Conservation (phyloP, 1,140 invertebrate genomes). For the Microplitis mediator region DNA sequence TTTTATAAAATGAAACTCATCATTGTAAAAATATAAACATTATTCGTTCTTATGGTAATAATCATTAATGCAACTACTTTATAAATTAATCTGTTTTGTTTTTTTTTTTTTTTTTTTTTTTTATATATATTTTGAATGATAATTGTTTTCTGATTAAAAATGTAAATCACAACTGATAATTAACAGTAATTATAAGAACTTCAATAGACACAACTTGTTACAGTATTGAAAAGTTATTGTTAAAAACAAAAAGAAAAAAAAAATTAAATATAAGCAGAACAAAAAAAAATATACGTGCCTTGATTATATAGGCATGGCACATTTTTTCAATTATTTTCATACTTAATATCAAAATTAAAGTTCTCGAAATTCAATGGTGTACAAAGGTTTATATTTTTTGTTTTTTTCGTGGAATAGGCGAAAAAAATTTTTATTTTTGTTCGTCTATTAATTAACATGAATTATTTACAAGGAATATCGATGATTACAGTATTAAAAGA, state of each 20-base stretch:
- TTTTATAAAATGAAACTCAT: neutral
- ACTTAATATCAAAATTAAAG: neutral
- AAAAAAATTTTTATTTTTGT: conserved; percentile 8
- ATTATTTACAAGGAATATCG: conserved; percentile 26
- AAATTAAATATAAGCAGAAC: neutral
- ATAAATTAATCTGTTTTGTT: neutral
- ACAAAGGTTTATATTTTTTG: neutral
- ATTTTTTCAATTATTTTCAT: neutral
- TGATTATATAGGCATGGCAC: conserved; percentile 10
- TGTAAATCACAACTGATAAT: neutral
- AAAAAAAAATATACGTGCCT: neutral
- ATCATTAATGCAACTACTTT: neutral
- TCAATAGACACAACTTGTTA: neutral
- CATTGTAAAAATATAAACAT: neutral
- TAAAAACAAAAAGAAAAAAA: neutral
- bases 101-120: no score
- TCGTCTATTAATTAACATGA: neutral
- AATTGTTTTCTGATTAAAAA: no score
- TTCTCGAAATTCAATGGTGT: neutral
- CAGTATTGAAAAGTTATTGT: neutral
- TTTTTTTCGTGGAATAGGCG: neutral
- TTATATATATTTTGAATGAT: no score
- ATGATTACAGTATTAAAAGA: conserved; percentile 16
- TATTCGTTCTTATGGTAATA: neutral
- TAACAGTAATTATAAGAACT: neutral